phyloP scores from a whole-genome alignment of 2,888 invertebrate genomes.

The Galerucella nymphaeae region DNA sequence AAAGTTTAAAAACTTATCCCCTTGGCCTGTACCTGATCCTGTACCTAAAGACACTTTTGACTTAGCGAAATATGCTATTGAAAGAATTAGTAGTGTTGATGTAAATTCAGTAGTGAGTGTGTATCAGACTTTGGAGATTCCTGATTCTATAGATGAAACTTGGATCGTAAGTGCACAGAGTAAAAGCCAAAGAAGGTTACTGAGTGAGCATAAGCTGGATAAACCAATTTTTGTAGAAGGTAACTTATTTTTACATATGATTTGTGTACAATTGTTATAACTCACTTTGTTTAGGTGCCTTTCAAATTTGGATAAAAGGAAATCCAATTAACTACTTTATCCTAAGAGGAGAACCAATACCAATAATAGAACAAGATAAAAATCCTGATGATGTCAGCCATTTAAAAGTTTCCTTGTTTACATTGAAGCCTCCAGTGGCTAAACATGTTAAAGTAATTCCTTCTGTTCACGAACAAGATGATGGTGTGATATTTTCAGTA shows the following conservation, averaged over 20 bases:
- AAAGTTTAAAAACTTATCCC: slow-evolving; percentile 90
- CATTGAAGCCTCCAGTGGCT: slow-evolving; percentile 65
- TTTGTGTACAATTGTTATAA: not conserved
- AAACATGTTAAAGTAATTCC: slow-evolving; percentile 63
- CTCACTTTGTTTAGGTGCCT: slow-evolving; percentile 69
- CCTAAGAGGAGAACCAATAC: slow-evolving; percentile 77
- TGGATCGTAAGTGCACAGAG: slow-evolving; percentile 94
- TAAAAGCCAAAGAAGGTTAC: slow-evolving; percentile 76
- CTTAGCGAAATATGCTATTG: slow-evolving; percentile 84
- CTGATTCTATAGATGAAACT: slow-evolving; percentile 84
- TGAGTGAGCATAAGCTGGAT: slow-evolving; percentile 72
- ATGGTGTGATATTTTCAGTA: slow-evolving; percentile 87
- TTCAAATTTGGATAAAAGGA: slow-evolving; percentile 80
- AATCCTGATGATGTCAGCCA: slow-evolving; percentile 82
- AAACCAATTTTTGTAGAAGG: slow-evolving; percentile 83
- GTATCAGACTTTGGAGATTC: slow-evolving; percentile 72
- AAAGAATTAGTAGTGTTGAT: slow-evolving; percentile 87
- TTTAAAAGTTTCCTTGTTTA: slow-evolving; percentile 70
- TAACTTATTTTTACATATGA: slow-evolving; percentile 10
- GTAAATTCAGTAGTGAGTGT: slow-evolving; percentile 60
- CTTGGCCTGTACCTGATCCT: slow-evolving; percentile 83
- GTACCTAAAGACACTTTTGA: slow-evolving; percentile 82
- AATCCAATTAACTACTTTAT: slow-evolving; percentile 85
- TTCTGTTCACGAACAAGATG: slow-evolving; percentile 91
- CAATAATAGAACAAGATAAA: slow-evolving; percentile 63